A percentile compares a stretch with the other conserved stretches of the same genome.
Evolutionary conservation across 2,888 invertebrate species (phyloP).

Genomic region (Flabesymbios commensalis): DNA sequence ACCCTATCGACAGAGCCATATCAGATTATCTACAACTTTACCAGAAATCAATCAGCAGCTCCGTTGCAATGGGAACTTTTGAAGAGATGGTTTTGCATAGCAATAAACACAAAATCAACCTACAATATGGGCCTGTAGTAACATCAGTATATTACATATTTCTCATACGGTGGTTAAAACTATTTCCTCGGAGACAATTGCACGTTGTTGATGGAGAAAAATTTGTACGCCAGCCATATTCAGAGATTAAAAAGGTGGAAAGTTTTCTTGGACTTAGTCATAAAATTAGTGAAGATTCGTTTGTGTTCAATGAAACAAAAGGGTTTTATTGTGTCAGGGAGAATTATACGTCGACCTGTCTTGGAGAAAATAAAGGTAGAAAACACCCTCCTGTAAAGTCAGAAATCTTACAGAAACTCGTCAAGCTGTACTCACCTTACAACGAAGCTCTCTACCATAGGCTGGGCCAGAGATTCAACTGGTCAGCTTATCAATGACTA

Average conservation of each 20-base stretch:
- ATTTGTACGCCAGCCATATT: slow-evolving; percentile 50
- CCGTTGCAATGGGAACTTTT: not conserved
- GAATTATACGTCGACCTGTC: slow-evolving; percentile 66
- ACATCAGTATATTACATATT: slow-evolving; percentile 67
- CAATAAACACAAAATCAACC: not conserved
- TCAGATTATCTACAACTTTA: slow-evolving; percentile 96
- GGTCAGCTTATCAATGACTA: no score
- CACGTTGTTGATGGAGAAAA: slow-evolving; percentile 78
- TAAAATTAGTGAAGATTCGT: slow-evolving; percentile 70
- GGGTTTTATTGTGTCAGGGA: slow-evolving; percentile 81
- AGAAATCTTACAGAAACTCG: slow-evolving; percentile 61
- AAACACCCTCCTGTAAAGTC: slow-evolving; percentile 86
- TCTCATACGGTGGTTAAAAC: slow-evolving; percentile 87
- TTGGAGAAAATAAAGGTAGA: slow-evolving; percentile 84
- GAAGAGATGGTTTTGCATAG: slow-evolving; percentile 10
- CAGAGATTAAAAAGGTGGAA: slow-evolving; percentile 52
- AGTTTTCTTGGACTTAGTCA: slow-evolving; percentile 51
- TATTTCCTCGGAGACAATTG: slow-evolving; percentile 88
- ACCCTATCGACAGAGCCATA: slow-evolving; percentile 93
- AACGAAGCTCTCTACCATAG: slow-evolving; percentile 69
- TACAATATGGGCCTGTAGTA: slow-evolving; percentile 49
- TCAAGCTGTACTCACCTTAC: slow-evolving; percentile 48
- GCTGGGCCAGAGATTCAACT: slow-evolving; percentile 88
- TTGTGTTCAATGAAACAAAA: slow-evolving; percentile 95
- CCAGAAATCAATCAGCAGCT: slow-evolving; percentile 59